Evolutionary conservation across 2,797 vertebrate species (phyloP), one percentile per base, ranked within the genome.

Genomic region (Lithobates sylvaticus): DNA sequence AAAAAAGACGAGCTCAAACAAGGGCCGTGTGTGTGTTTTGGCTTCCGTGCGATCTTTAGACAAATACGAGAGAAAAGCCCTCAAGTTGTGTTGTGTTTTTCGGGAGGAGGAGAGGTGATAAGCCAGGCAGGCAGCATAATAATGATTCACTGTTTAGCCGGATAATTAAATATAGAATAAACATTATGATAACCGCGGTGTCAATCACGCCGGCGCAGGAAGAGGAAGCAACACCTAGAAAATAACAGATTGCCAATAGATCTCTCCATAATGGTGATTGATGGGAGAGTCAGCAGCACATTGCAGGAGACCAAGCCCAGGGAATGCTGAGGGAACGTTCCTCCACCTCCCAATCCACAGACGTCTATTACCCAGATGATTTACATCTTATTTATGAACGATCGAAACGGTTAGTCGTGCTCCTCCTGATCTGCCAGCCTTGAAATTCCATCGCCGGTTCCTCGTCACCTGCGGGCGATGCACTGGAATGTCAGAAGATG

Each of bases 241-340:
- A 70, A 70, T n/a, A 70, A 80, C 64, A 23, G 29, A 70, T 54
- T 32, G 64, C 36, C 27, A 70, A 80, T 47, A 29, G 42, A 78
- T 78, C 68, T 78, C 68, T 68, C 18, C 44, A 70, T 65, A 54
- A 67, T 39, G 61, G 61, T 78, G 76, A 78, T 78, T 78, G 76
- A 78, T 78, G 21, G 36, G 13, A 67, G 58, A 36, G 34, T 44
- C 42, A 27, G 26, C 36, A 27, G 26, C 36, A 27, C 34, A 27
- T 36, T 76, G 58, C 75, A 64, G 21, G 34, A 58, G 64, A 29
- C 76, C 39, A 67, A 32, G 21, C 54, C 12, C 23, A 44, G 27
- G 26, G 32, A 15, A 54, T 54, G 18, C 2, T 1, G 1, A 16
- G 15, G 1, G 15, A 32, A 32, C 32, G 32, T 50, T 15, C 47